Conservation (phyloP, 2,888 invertebrate genomes). For the Agrenia bidenticulata region DNA sequence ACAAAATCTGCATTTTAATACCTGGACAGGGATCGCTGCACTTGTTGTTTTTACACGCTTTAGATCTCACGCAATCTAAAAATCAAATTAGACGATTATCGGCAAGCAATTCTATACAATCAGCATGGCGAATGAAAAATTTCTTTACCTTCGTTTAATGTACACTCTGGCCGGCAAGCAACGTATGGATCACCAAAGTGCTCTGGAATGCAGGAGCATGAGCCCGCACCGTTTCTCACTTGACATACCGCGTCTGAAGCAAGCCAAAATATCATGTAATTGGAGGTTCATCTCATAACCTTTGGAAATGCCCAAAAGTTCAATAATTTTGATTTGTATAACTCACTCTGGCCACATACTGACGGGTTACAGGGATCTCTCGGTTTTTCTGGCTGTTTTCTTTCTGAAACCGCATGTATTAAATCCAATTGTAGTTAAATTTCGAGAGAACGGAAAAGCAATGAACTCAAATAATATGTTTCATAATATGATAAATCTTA, state of each 20-base stretch:
- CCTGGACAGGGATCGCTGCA: slow-evolving; percentile 60
- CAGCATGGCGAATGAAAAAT: neutral
- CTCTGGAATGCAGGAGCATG: slow-evolving; percentile 72
- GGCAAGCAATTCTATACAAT: neutral
- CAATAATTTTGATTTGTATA: too few species aligned
- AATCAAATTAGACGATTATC: neutral
- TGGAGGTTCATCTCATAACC: too few species aligned
- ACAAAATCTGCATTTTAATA: slow-evolving; percentile 15
- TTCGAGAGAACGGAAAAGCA: too few species aligned
- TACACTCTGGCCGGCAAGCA: slow-evolving; percentile 9
- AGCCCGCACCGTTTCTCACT: slow-evolving; percentile 50
- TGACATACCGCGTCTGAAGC: slow-evolving; percentile 54
- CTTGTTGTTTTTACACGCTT: slow-evolving; percentile 55
- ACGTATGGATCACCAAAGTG: slow-evolving; percentile 72
- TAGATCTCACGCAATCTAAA: slow-evolving; percentile 55
- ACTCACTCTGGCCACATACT: too few species aligned
- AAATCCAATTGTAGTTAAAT: slow-evolving; percentile 56
- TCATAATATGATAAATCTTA: too few species aligned
- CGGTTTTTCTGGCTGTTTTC: slow-evolving; percentile 59
- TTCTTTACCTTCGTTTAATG: slow-evolving; percentile 1
- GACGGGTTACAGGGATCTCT: slow-evolving; percentile 72
- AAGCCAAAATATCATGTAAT: too few species aligned
- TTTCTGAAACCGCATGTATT: slow-evolving; percentile 47
- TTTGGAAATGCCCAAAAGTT: too few species aligned
- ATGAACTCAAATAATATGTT: too few species aligned